Percentiles rank a stretch among this genome's conserved stretches.
Conservation (phyloP, 2,797 vertebrate genomes). For the Rhynchotus rufescens region DNA sequence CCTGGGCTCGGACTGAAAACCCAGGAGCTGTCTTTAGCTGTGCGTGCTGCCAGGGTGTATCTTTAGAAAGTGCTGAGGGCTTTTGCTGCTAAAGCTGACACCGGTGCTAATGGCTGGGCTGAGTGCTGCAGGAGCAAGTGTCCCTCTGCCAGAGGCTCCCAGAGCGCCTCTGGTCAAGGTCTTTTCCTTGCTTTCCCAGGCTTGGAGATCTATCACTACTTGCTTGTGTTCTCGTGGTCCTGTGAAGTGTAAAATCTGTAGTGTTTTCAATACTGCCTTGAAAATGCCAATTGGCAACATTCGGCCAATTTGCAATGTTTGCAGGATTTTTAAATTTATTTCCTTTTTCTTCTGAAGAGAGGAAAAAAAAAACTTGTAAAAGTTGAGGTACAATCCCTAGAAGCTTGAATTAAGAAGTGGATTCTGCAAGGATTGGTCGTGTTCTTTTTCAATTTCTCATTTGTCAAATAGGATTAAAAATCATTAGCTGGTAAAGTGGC, state of each 20-base stretch:
- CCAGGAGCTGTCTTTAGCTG: background rate
- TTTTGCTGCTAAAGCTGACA: background rate
- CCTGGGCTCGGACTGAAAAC: background rate
- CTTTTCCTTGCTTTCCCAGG: background rate
- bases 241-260: background rate
- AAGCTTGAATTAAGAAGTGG: background rate
- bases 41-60: background rate
- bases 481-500: constrained; percentile 37
- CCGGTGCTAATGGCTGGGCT: background rate
- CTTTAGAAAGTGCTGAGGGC: background rate
- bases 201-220: background rate
- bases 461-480: constrained; percentile 51
- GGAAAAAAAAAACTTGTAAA: background rate
- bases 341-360: background rate
- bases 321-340: background rate
- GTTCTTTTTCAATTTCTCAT: background rate
- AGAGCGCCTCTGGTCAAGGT: background rate
- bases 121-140: background rate
- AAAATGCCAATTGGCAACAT: background rate
- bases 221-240: background rate
- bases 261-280: background rate
- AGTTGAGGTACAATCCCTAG: background rate
- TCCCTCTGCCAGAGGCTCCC: background rate
- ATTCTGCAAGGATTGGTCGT: background rate
- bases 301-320: too few relatives aligned